Conservation (phyloP, 1,140 invertebrate species). For the Chrysopa pallens region DNA sequence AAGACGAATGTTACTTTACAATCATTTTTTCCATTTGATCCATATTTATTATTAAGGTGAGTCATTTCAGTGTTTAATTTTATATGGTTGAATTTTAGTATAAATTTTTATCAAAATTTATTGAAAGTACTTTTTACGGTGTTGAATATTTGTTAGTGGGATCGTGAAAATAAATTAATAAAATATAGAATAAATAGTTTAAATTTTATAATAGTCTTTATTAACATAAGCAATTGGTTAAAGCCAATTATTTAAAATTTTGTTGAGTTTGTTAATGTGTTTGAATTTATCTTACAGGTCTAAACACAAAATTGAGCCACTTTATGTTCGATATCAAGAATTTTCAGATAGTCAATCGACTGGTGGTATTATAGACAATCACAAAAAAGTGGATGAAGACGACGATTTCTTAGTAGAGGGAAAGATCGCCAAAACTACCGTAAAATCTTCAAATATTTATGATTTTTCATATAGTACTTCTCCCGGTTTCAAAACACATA, state of each 20-base stretch:
- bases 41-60: slow-evolving; percentile 47
- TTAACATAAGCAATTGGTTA: not conserved
- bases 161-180: not conserved
- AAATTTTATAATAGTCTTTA: not conserved
- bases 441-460: slow-evolving; percentile 3
- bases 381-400: slow-evolving; percentile 14
- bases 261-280: slow-evolving; percentile 3
- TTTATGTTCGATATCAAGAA: slow-evolving; percentile 25
- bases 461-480: slow-evolving; percentile 20
- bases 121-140: not conserved
- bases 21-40: slow-evolving; percentile 68
- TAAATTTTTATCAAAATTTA: slow-evolving; percentile 1
- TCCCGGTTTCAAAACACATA: slow-evolving; percentile 14
- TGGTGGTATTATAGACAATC: slow-evolving; percentile 9
- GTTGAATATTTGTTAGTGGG: not conserved
- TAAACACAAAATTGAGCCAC: slow-evolving; percentile 19
- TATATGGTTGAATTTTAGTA: too few relatives aligned
- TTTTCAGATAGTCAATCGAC: slow-evolving; percentile 11
- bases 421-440: slow-evolving; percentile 3
- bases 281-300: slow-evolving; percentile 16
- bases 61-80: slow-evolving; percentile 6
- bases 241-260: slow-evolving; percentile 1
- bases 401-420: slow-evolving; percentile 15
- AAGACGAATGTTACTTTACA: slow-evolving; percentile 33
- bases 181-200: not conserved